A percentile compares a stretch with the other conserved stretches of the same genome.
Conservation (phyloP, 2,113 vertebrate species). For the Zonotrichia leucophrys region DNA sequence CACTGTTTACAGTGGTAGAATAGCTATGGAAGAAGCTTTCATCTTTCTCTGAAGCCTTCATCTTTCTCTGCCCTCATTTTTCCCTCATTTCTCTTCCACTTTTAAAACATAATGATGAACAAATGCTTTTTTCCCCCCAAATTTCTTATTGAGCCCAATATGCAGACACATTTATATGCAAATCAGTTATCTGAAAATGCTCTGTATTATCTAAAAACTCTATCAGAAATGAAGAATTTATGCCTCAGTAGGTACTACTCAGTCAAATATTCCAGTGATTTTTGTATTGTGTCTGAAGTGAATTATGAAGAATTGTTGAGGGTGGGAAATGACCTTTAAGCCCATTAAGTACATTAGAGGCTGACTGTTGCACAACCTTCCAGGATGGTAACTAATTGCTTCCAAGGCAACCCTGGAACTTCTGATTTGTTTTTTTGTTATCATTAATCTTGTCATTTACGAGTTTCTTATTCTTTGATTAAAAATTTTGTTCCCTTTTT, state of each 20-base stretch:
- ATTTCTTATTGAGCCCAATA: background rate
- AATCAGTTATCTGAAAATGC: background rate
- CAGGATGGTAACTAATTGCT: constrained; percentile 33
- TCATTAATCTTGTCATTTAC: background rate
- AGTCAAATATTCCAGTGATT: constrained; percentile 15
- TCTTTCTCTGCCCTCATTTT: background rate
- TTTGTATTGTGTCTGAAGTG: constrained; percentile 16
- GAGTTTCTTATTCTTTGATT: background rate
- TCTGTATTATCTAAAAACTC: background rate
- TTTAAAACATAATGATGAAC: background rate
- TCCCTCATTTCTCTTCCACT: background rate
- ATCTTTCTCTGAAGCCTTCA: background rate
- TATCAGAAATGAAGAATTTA: constrained; percentile 1
- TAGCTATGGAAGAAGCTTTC: background rate
- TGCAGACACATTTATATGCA: background rate
- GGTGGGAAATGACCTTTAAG: constrained; percentile 50
- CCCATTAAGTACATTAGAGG: constrained; percentile 20
- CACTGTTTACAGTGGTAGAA: background rate
- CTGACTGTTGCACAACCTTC: constrained; percentile 8
- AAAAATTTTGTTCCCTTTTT: constrained; percentile 24
- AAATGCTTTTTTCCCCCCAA: background rate
- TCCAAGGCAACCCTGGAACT: background rate
- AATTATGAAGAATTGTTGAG: background rate
- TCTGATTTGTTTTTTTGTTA: background rate
- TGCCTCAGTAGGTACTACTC: background rate